These are phyloP conservation scores for Papilio elwesi DNA, from an alignment of 2,888 invertebrate genomes.

Conservation along the genomic window DNA sequence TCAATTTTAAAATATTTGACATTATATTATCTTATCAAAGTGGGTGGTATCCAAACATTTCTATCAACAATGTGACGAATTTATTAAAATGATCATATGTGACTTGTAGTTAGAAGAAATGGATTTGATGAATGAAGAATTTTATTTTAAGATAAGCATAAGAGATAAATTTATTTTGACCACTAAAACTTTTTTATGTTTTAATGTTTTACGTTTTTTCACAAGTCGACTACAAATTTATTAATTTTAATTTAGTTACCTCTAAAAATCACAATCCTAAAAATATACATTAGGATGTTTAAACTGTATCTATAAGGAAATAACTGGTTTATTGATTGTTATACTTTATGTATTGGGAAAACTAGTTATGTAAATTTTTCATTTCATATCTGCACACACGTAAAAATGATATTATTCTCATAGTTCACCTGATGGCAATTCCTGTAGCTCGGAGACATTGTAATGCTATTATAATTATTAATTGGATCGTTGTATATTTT, in stretches of 20 bases:
- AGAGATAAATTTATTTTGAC: background rate
- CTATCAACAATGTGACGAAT: slow-evolving; percentile 13
- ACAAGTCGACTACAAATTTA: background rate
- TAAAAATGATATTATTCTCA: background rate
- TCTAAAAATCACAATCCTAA: background rate
- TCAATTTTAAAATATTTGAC: slow-evolving; percentile 15
- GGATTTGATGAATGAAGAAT: background rate
- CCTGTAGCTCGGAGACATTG: background rate
- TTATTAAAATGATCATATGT: background rate
- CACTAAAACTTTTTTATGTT: background rate
- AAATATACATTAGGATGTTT: background rate
- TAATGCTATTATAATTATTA: background rate
- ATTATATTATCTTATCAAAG: slow-evolving; percentile 48
- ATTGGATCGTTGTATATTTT: background rate
- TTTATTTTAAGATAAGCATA: background rate
- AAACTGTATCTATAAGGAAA: background rate
- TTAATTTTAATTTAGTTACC: background rate
- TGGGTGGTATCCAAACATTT: slow-evolving; percentile 44
- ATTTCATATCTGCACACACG: no score
- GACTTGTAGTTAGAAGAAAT: background rate
- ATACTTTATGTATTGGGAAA: background rate
- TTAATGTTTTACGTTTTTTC: background rate
- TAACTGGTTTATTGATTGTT: slow-evolving; percentile 1
- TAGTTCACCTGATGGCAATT: background rate
- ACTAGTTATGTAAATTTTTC: slow-evolving; percentile 8